A percentile compares a stretch with the other conserved stretches of the same genome.
Evolutionary conservation across 2,113 vertebrate genomes (phyloP).

Genomic region (Silurus glanis): DNA sequence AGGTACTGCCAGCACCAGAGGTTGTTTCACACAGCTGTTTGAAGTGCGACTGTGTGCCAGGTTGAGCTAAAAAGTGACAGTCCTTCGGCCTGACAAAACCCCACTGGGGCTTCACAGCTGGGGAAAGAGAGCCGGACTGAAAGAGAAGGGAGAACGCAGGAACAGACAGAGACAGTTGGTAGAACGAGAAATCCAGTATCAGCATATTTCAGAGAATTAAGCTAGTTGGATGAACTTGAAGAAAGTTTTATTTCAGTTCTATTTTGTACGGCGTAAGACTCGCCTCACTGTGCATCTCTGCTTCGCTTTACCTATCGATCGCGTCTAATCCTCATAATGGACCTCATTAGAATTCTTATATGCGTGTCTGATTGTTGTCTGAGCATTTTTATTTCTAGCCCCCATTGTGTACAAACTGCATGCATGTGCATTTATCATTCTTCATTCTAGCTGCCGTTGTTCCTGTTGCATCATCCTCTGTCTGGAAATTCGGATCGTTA

Average conservation of each 20-base stretch:
- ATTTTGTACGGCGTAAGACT: background rate
- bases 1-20: conserved; percentile 35
- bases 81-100: conserved; percentile 13
- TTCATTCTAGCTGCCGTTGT: background rate
- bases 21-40: conserved; percentile 41
- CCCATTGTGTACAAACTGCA: background rate
- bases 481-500: background rate
- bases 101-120: conserved; percentile 20
- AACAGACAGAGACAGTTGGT: background rate
- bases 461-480: background rate
- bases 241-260: background rate
- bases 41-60: conserved; percentile 30
- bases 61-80: conserved; percentile 33
- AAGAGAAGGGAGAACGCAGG: conserved; percentile 22
- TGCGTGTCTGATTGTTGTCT: background rate
- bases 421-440: background rate
- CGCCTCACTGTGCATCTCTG: background rate
- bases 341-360: background rate
- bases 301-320: background rate
- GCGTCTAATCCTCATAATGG: background rate
- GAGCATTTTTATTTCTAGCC: background rate
- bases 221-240: background rate
- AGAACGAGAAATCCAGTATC: background rate
- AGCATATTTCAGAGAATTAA: background rate
- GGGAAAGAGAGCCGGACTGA: conserved; percentile 48